Evolutionary conservation across 2,888 invertebrate species (phyloP), one percentile per base, ranked within the genome.

Genomic region (Mechanitis messenoides): DNA sequence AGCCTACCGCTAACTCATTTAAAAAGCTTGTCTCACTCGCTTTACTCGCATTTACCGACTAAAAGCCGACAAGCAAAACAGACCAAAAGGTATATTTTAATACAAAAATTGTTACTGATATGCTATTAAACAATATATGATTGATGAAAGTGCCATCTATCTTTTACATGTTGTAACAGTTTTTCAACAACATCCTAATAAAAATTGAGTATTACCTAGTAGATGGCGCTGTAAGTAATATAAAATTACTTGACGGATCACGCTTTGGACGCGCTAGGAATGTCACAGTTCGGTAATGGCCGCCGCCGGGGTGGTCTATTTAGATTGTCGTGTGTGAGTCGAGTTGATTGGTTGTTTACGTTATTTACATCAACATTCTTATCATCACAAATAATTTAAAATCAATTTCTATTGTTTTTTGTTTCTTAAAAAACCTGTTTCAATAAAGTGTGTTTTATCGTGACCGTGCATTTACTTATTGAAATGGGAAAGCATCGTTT

Each of bases 201-300:
- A 7, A 54, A 55, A 60, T 55, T 38, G 9, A n/a, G 50, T 53
- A 60, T 45, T 46, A 47, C 47, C 3, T 45, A 56, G 62, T 60
- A 78, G 79, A 74, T 75, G 76, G 74, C 76, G 68, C 56, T 69
- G 56, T 55, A 1, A 35, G 55, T 4, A 54, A 50, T 45, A 59
- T 58, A 56, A 54, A 11, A 28, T 57, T 62, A 68, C 76, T 77
- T 78, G 76, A 78, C 78, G 75, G 74, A 63, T 76, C 69, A 66
- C 69, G 67, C 66, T 74, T 67, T 62, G 69, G 71, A 79, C 83
- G 71, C 69, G 66, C 64, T 69, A 68, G 64, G 70, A 69, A 73
- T 67, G 71, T 72, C 76, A 88, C 73, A 90, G 90, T 90, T 82
- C 80, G 86, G 87, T 87, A 90, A 90, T 90, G 90, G 90, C 90